Evolutionary conservation across 2,797 vertebrate species (phyloP), one percentile per base, ranked within the genome.

Genomic region (Microcaecilia unicolor): DNA sequence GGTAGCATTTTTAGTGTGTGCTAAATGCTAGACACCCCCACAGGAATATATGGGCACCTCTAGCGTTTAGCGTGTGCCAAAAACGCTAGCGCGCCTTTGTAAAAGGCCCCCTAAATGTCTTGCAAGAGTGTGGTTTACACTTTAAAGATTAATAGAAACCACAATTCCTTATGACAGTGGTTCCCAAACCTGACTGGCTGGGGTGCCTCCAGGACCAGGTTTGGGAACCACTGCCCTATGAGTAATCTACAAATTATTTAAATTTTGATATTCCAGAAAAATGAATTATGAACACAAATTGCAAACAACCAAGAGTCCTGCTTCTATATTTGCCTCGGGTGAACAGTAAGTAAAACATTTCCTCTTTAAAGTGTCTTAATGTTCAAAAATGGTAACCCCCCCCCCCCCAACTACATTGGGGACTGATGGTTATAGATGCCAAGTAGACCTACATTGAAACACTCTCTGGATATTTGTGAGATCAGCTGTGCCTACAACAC

Each of bases 281-380:
- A 8, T 62, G 32, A 58, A 58, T n/a, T 38, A 61, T 40, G 55
- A 26, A 61, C 28, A 51, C 41, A 58, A 61, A 39, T 48, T 58
- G 48, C 57, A 57, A 4, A 62, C 51, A 57, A 58, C 47, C 58
- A 43, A 33, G 56, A 64, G 55, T 50, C 29, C 53, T 67, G 58
- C 69, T 71, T 78, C 37, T 64, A 41, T 37, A 34, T 69, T 58
- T 67, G 61, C 65, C 67, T 68, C 56, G 65, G 81, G 83, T 83
- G 83, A 88, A n/a, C 79, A 85, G 75, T 83, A 84, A 77, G 78
- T 74, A 78, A n/a, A 85, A 82, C 67, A 72, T 67, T 74, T 78
- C 72, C 83, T 87, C 83, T 91, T 93, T 95, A 87, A 84, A 92
- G 93, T 91, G 88, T 87, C 81, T 82, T 86, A 86, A 73, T 66